Percentiles rank a stretch among this genome's conserved stretches.
These are phyloP conservation scores for Lepidostoma basale DNA, from an alignment of 1,140 invertebrate species.

Conservation along the genomic window DNA sequence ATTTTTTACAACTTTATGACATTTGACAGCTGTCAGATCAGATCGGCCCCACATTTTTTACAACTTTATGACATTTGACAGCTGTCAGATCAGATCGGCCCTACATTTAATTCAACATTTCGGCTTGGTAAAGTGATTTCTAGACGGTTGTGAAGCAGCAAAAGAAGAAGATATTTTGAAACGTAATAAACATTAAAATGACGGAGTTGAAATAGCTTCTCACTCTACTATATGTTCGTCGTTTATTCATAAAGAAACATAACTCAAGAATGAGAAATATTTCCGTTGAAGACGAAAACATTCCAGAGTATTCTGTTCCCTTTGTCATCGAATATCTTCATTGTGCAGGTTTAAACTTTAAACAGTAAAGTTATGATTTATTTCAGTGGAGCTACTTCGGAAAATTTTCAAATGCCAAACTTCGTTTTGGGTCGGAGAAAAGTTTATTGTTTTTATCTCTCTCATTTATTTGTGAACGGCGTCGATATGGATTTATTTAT, in stretches of 20 bases:
- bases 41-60: no score
- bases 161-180: neutral
- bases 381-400: slow-evolving; percentile 33
- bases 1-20: neutral
- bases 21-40: no score
- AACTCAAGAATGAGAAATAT: neutral
- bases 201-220: neutral
- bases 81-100: no score
- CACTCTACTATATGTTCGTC: neutral
- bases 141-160: no score
- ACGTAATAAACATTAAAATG: neutral
- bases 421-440: slow-evolving; percentile 37
- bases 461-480: slow-evolving; percentile 41
- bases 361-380: slow-evolving; percentile 46
- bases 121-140: neutral
- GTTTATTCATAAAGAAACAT: neutral
- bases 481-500: slow-evolving; percentile 43
- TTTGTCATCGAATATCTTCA: slow-evolving; percentile 45
- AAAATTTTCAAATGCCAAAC: slow-evolving; percentile 43
- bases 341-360: slow-evolving; percentile 42
- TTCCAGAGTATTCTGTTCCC: slow-evolving; percentile 10
- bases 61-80: no score
- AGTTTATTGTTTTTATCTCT: slow-evolving; percentile 46
- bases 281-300: slow-evolving; percentile 3
- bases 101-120: neutral